Conservation (phyloP, 2,888 invertebrate genomes). For the Bimastos eiseni region DNA sequence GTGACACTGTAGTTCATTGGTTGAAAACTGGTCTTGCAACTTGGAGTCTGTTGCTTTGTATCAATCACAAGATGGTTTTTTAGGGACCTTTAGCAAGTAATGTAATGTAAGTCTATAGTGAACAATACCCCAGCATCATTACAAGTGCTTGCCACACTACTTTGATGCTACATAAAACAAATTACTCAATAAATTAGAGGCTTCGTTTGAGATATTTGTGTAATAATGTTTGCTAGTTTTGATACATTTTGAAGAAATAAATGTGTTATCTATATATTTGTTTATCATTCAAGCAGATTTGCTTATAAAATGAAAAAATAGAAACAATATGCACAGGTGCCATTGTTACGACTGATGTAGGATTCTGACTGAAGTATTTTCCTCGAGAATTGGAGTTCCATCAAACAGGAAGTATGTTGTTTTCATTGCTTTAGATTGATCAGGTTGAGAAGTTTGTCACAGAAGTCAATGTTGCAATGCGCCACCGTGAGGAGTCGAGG, state of each 20-base stretch:
- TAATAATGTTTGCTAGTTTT: background rate
- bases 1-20: background rate
- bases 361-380: background rate
- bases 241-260: background rate
- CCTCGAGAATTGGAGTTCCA: background rate
- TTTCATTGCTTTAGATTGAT: constrained; percentile 67
- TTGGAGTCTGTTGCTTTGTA: too few species aligned
- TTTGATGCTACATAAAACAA: background rate
- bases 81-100: too few species aligned
- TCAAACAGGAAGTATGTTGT: background rate
- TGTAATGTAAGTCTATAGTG: too few species aligned
- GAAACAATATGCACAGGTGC: background rate
- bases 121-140: too few species aligned
- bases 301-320: background rate
- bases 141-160: background rate
- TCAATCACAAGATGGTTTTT: too few species aligned
- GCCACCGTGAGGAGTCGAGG: constrained; percentile 77
- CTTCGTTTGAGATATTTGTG: background rate
- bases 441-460: constrained; percentile 78
- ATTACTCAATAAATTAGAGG: background rate
- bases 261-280: background rate
- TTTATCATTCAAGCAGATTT: background rate
- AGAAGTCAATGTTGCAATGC: constrained; percentile 76
- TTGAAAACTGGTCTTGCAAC: background rate
- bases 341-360: background rate